A percentile compares a stretch with the other conserved stretches of the same genome.
phyloP scores from a whole-genome alignment of 2,797 vertebrate genomes.

The Apogon hyalosoma region DNA sequence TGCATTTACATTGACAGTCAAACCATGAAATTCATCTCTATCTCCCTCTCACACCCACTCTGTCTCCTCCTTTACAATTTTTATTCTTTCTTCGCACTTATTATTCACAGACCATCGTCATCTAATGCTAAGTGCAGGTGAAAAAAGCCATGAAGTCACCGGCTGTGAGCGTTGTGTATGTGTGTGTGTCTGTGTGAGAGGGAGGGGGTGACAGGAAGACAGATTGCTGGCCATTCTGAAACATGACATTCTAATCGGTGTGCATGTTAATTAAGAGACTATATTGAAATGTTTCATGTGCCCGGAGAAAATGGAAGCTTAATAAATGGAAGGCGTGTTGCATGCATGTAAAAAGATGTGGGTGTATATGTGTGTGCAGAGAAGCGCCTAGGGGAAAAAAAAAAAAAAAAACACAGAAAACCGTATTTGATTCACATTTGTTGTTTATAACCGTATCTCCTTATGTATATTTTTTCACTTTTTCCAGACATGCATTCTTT shows the following conservation, averaged over 20 bases:
- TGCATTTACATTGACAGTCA: slow-evolving; percentile 69
- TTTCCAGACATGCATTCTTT: slow-evolving; percentile 40
- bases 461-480: slow-evolving; percentile 1
- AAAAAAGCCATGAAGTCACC: slow-evolving; percentile 77
- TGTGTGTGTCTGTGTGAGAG: slow-evolving; percentile 26
- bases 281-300: slow-evolving; percentile 85
- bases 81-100: slow-evolving; percentile 67
- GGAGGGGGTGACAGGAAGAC: slow-evolving; percentile 85
- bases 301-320: slow-evolving; percentile 77
- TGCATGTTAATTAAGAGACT: slow-evolving; percentile 87
- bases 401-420: slow-evolving; percentile 28
- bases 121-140: slow-evolving; percentile 77
- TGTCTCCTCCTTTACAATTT: slow-evolving; percentile 36
- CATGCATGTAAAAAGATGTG: slow-evolving; percentile 27
- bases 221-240: slow-evolving; percentile 86
- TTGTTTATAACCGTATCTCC: slow-evolving; percentile 44
- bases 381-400: slow-evolving; percentile 9
- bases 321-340: slow-evolving; percentile 64
- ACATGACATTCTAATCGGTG: slow-evolving; percentile 88
- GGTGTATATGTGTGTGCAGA: neutral
- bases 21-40: slow-evolving; percentile 62
- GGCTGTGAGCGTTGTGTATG: slow-evolving; percentile 41
- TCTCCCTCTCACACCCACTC: slow-evolving; percentile 30
- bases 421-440: slow-evolving; percentile 40
- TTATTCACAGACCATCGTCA: slow-evolving; percentile 73